These are phyloP conservation scores for Hypomesus transpacificus DNA, from an alignment of 2,113 vertebrate species.

Conservation along the genomic window DNA sequence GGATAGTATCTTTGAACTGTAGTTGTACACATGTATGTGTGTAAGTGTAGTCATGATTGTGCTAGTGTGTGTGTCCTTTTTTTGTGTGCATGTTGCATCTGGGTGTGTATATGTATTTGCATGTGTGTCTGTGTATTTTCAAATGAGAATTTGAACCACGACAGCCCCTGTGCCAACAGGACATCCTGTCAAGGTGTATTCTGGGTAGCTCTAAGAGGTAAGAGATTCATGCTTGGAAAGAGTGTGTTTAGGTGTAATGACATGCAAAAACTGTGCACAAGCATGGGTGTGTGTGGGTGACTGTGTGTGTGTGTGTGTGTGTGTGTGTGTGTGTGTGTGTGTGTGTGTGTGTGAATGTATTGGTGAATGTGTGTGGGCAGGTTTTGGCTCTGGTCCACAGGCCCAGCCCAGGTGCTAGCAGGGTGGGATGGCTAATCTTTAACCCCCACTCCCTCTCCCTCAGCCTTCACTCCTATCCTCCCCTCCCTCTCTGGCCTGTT, in stretches of 20 bases:
- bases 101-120: conserved; percentile 1
- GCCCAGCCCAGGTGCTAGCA: conserved; percentile 53
- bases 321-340: conserved; percentile 7
- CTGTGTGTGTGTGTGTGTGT: not conserved
- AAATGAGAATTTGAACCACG: conserved; percentile 55
- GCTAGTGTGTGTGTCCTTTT: not conserved
- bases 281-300: not conserved
- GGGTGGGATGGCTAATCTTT: conserved; percentile 63
- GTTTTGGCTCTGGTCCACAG: conserved; percentile 20
- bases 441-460: conserved; percentile 36
- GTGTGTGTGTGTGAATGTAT: conserved; percentile 6
- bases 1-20: too few species aligned
- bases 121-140: conserved; percentile 34
- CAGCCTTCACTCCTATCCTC: conserved; percentile 37
- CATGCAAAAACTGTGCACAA: not conserved
- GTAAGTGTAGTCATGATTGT: not conserved
- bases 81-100: not conserved
- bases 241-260: conserved; percentile 9
- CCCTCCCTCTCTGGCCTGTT: conserved; percentile 45
- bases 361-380: conserved; percentile 43
- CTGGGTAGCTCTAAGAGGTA: conserved; percentile 52
- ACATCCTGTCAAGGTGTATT: conserved; percentile 66
- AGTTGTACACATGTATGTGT: not conserved
- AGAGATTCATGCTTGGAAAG: conserved; percentile 34
- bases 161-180: conserved; percentile 60